phyloP scores from a whole-genome alignment of 2,888 invertebrate genomes.

The Keiferia lycopersicella region DNA sequence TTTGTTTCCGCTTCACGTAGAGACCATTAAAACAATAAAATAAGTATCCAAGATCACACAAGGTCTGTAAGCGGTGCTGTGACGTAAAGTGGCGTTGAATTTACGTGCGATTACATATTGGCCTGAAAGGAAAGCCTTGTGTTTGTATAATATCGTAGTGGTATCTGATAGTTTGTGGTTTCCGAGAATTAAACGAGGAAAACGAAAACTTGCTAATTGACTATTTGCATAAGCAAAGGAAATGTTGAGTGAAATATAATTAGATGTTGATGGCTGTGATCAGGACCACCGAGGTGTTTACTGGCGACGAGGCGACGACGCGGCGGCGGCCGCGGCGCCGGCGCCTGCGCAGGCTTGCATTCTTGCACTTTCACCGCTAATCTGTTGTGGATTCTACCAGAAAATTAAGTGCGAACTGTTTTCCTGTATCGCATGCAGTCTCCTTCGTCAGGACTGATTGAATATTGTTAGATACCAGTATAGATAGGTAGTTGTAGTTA shows the following conservation, averaged over 20 bases:
- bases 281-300: constrained; percentile 27
- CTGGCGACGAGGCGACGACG: constrained; percentile 26
- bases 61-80: background rate
- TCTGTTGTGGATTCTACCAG: constrained; percentile 10
- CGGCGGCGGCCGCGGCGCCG: constrained; percentile 28
- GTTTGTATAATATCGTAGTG: background rate
- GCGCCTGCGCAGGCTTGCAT: constrained; percentile 41
- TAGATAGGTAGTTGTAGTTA: too few species aligned
- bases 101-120: background rate
- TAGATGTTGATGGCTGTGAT: constrained; percentile 26
- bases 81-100: background rate
- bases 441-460: too few species aligned
- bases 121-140: background rate
- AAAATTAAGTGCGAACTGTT: background rate
- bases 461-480: too few species aligned
- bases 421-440: too few species aligned
- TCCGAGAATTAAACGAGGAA: background rate
- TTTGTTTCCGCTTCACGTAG: constrained; percentile 5
- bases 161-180: background rate
- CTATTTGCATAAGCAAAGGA: constrained; percentile 6
- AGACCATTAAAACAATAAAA: constrained; percentile 3
- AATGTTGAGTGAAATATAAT: constrained; percentile 8
- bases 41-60: background rate
- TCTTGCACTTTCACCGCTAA: constrained; percentile 67
- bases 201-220: background rate